A percentile compares a stretch with the other conserved stretches of the same genome.
phyloP scores from a whole-genome alignment of 2,113 vertebrate species.

The Pelvicachromis taeniatus region DNA sequence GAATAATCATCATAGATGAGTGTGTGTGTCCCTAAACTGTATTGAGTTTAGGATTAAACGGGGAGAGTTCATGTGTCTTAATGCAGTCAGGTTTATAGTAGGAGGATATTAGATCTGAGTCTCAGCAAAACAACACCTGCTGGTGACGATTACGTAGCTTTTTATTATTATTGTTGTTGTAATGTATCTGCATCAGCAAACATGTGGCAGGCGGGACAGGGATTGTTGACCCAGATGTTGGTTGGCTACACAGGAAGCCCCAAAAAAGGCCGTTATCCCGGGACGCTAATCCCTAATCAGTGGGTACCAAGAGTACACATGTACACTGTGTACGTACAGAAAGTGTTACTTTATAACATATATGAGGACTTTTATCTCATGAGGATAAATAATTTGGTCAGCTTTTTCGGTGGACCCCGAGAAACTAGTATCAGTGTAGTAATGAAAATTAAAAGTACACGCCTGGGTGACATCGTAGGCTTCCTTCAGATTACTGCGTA shows the following conservation, averaged over 20 bases:
- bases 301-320: not conserved
- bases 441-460: not conserved
- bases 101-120: not conserved
- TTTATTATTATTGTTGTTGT: too few species aligned
- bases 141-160: too few species aligned
- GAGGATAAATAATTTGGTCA: not conserved
- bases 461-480: too few species aligned
- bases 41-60: not conserved
- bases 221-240: too few species aligned
- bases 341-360: not conserved
- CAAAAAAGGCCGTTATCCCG: not conserved
- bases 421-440: not conserved
- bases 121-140: too few species aligned
- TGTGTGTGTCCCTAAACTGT: not conserved
- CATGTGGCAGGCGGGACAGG: too few species aligned
- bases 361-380: not conserved
- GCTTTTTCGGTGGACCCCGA: not conserved
- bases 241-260: not conserved
- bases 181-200: too few species aligned
- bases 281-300: not conserved
- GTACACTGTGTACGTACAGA: not conserved
- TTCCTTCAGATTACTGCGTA: too few species aligned
- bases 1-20: not conserved
- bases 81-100: too few species aligned
- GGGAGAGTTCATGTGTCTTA: not conserved